Conservation (phyloP, 2,113 vertebrate genomes). For the Gnathonemus echidnorhynchus region DNA sequence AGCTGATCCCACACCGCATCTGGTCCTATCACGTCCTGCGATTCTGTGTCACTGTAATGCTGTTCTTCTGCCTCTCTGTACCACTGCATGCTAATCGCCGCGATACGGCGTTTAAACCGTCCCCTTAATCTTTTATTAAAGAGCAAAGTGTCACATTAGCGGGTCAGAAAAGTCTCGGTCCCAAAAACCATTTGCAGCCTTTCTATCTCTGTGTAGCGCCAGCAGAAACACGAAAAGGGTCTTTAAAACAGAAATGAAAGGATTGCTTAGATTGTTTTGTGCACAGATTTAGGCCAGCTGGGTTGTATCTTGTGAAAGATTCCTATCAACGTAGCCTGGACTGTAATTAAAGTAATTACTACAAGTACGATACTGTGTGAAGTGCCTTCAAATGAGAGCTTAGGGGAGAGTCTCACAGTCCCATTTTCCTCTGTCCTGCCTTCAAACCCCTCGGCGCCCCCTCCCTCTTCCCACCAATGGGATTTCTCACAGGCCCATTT, state of each 20-base stretch:
- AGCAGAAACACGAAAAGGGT: conserved; percentile 19
- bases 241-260: conserved; percentile 25
- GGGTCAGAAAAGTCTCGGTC: not conserved
- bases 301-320: conserved; percentile 31
- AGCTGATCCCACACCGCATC: not conserved
- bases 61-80: not conserved
- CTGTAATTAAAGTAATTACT: conserved; percentile 30
- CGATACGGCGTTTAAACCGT: not conserved
- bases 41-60: not conserved
- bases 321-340: conserved; percentile 23
- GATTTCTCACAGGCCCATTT: not conserved
- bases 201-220: not conserved
- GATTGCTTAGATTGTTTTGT: conserved; percentile 21
- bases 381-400: conserved; percentile 21
- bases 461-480: not conserved
- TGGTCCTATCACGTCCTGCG: not conserved
- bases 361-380: conserved; percentile 18
- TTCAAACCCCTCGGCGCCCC: not conserved
- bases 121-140: conserved; percentile 1
- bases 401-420: not conserved
- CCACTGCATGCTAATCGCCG: not conserved
- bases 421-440: not conserved
- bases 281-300: conserved; percentile 15
- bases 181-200: conserved; percentile 5
- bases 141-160: conserved; percentile 1